Conservation (phyloP, 1,140 invertebrate genomes). For the Himalopsyche phryganea region DNA sequence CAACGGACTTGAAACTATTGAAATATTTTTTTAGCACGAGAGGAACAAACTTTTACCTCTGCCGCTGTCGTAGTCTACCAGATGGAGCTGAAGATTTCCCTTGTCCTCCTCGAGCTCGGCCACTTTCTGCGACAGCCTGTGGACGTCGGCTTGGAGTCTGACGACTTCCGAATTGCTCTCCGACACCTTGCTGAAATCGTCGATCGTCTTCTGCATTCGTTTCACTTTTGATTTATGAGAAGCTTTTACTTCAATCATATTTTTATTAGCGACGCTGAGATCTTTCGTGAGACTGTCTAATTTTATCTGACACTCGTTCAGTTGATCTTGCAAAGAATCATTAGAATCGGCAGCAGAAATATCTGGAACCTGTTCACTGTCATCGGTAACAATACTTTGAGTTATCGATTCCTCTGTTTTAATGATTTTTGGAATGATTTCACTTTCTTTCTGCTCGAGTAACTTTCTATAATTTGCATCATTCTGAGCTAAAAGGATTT, state of each 20-base stretch:
- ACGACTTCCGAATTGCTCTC: constrained; percentile 68
- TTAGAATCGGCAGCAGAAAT: neutral
- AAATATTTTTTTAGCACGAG: neutral
- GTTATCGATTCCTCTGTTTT: neutral
- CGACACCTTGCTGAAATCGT: constrained; percentile 69
- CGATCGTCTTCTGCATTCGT: constrained; percentile 76
- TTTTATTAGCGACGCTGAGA: constrained; percentile 73
- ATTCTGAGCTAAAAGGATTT: constrained; percentile 42
- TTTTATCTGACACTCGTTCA: constrained; percentile 45
- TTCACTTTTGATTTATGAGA: constrained; percentile 77
- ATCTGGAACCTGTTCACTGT: neutral
- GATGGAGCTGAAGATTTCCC: constrained; percentile 78
- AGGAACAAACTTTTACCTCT: constrained; percentile 59
- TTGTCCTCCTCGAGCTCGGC: constrained; percentile 86
- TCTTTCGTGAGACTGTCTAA: constrained; percentile 62
- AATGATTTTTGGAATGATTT: too few species aligned
- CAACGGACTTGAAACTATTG: too few species aligned
- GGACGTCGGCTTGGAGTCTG: constrained; percentile 55
- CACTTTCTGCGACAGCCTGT: constrained; percentile 70
- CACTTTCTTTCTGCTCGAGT: constrained; percentile 4
- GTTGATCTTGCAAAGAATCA: constrained; percentile 30
- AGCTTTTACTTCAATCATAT: constrained; percentile 80
- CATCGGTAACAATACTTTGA: neutral
- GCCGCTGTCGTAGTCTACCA: constrained; percentile 77
- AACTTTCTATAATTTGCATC: constrained; percentile 36